Percentiles rank a stretch among this genome's conserved stretches.
Conservation (phyloP, 2,888 invertebrate species). For the Agrotis exclamationis region DNA sequence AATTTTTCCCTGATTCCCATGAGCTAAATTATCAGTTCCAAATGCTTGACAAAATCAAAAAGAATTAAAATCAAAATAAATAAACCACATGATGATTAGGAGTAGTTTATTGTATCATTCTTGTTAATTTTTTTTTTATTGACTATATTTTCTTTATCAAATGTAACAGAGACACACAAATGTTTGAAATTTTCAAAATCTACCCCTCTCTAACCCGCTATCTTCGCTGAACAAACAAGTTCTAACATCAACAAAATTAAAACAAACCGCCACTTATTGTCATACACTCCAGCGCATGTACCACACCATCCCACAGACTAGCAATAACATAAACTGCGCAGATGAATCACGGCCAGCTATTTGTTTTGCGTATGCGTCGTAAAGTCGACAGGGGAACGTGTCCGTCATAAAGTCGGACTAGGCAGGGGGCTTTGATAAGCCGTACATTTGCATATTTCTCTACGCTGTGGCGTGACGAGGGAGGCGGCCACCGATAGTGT, state of each 20-base stretch:
- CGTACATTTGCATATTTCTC: conserved; percentile 68
- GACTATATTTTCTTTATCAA: too few species aligned
- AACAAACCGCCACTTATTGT: conserved; percentile 63
- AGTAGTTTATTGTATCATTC: too few species aligned
- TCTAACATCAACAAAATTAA: conserved; percentile 59
- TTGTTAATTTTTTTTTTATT: too few species aligned
- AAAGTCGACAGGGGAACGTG: conserved; percentile 64
- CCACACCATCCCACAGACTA: conserved; percentile 63
- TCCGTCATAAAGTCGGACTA: conserved; percentile 78
- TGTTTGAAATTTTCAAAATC: background rate
- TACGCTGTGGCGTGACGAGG: conserved; percentile 60
- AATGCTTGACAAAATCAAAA: too few species aligned
- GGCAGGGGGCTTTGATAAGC: conserved; percentile 72
- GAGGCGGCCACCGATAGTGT: conserved; percentile 53
- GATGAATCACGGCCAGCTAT: conserved; percentile 74
- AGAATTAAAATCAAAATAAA: too few species aligned
- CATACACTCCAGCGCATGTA: conserved; percentile 51
- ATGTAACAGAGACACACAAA: too few species aligned
- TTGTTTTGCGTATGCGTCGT: conserved; percentile 67
- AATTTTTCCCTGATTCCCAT: too few species aligned
- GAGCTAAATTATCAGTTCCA: too few species aligned
- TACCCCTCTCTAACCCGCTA: background rate
- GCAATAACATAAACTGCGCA: conserved; percentile 80
- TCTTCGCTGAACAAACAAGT: background rate
- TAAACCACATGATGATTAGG: too few species aligned